phyloP scores from a whole-genome alignment of 2,113 vertebrate species.

The Poicephalus gulielmi region DNA sequence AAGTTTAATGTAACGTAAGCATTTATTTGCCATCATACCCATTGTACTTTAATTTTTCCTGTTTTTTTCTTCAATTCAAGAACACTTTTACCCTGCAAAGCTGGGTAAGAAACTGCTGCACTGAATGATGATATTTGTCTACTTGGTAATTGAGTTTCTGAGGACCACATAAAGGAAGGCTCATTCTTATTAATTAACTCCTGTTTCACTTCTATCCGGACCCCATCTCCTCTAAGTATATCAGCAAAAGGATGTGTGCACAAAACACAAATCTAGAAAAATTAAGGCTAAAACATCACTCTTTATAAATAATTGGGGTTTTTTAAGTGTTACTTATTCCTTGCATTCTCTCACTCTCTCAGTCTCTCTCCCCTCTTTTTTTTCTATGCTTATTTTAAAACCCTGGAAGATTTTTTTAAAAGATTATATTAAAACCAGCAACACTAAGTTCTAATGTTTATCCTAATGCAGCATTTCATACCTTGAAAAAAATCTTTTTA shows the following conservation, averaged over 20 bases:
- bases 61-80: background rate
- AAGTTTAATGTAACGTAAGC: background rate
- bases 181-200: background rate
- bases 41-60: background rate
- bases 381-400: background rate
- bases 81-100: background rate
- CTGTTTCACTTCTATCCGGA: background rate
- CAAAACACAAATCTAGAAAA: background rate
- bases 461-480: conserved; percentile 40
- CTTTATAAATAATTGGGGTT: background rate
- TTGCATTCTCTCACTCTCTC: background rate
- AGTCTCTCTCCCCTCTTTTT: background rate
- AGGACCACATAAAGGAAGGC: background rate
- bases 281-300: background rate
- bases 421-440: background rate
- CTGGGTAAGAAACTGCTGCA: background rate
- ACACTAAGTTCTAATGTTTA: conserved; percentile 25
- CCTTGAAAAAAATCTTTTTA: background rate
- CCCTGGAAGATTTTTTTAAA: background rate
- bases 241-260: background rate
- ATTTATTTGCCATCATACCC: background rate
- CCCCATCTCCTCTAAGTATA: background rate
- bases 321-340: background rate
- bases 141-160: background rate
- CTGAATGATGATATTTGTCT: background rate